Evolutionary conservation across 2,113 vertebrate species (phyloP).

Genomic region (Pygathrix nemaeus): DNA sequence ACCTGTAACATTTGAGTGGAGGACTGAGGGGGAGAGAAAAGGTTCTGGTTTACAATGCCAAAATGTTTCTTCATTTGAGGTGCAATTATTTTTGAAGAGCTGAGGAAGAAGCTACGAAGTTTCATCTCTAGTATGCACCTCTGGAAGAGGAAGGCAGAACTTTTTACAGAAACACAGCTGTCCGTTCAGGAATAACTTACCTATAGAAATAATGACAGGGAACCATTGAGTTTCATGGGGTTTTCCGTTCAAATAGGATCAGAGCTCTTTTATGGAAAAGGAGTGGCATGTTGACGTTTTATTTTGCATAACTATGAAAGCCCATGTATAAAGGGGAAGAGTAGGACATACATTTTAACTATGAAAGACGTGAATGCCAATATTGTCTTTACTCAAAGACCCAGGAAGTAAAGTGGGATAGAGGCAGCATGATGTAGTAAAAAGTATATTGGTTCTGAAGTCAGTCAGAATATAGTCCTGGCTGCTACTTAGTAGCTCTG

Average conservation of each 20-base stretch:
- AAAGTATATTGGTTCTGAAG: neutral
- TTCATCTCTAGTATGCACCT: neutral
- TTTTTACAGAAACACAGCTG: neutral
- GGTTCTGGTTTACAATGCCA: neutral
- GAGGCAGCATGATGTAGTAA: neutral
- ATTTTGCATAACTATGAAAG: neutral
- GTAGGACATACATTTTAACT: too few relatives aligned
- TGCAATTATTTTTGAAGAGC: neutral
- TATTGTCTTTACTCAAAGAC: neutral
- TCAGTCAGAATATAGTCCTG: neutral
- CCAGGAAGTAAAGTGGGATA: neutral
- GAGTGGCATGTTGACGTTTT: neutral
- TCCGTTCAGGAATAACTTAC: neutral
- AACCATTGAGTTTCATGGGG: neutral
- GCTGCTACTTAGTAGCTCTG: neutral
- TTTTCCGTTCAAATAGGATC: neutral
- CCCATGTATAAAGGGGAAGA: neutral
- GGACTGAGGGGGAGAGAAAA: neutral
- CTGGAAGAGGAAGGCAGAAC: neutral
- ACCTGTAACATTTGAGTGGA: neutral
- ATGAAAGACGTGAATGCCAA: neutral
- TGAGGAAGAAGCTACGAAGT: neutral
- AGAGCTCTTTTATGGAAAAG: neutral
- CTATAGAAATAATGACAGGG: neutral
- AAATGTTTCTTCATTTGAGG: neutral